Evolutionary conservation across 53 echinoderm and acorn worm genomes (phyloP).

Genomic region (Stichopus horrens): DNA sequence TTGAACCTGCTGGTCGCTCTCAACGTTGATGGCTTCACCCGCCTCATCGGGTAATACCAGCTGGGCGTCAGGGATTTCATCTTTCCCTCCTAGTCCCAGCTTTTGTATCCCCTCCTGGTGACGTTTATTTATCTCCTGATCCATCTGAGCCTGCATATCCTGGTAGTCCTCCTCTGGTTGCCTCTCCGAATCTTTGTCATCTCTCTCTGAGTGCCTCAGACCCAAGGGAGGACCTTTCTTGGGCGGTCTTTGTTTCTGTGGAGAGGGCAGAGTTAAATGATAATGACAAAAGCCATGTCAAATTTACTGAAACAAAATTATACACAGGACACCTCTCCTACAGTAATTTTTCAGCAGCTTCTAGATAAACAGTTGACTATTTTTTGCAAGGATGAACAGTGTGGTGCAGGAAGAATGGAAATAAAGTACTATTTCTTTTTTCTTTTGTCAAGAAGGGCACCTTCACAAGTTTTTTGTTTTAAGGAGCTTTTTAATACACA

Average conservation of each 20-base stretch:
- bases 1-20: constrained; percentile 44
- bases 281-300: too few relatives aligned
- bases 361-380: too few relatives aligned
- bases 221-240: constrained; percentile 31
- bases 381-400: too few relatives aligned
- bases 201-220: constrained; percentile 1
- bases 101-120: constrained; percentile 6
- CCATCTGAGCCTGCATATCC: constrained; percentile 30
- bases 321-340: too few relatives aligned
- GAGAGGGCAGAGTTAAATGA: too few relatives aligned
- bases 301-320: too few relatives aligned
- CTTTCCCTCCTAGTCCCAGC: constrained; percentile 26
- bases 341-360: too few relatives aligned
- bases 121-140: constrained; percentile 22
- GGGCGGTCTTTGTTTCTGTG: constrained; percentile 23
- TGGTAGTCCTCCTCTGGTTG: not conserved
- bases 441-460: too few relatives aligned
- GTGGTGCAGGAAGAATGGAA: too few relatives aligned
- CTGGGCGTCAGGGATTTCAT: constrained; percentile 26
- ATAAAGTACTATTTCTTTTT: too few relatives aligned
- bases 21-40: constrained; percentile 10
- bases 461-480: too few relatives aligned
- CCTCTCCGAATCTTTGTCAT: not conserved
- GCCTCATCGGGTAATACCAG: constrained; percentile 14
- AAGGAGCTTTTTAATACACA: too few relatives aligned